Percentiles rank a stretch among this genome's conserved stretches.
Conservation (phyloP, 2,888 invertebrate species). For the Agonum fuliginosum region DNA sequence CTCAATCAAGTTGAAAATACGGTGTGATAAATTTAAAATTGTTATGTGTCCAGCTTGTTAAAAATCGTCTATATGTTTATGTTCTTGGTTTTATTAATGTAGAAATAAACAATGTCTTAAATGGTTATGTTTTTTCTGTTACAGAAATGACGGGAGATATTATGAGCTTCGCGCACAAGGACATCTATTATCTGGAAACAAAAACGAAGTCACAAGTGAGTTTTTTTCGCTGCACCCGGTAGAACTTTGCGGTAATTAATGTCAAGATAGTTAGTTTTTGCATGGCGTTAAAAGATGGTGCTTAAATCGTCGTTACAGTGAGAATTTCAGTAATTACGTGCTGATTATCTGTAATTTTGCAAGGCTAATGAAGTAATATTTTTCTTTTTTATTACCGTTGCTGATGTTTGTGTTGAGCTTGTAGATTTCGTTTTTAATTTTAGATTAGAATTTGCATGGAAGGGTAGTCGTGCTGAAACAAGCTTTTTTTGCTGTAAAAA, state of each 20-base stretch:
- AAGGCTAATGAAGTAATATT: conserved; percentile 38
- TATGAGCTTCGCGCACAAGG: conserved; percentile 69
- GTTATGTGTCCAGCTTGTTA: too few relatives aligned
- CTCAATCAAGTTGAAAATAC: too few relatives aligned
- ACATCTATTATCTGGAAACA: conserved; percentile 70
- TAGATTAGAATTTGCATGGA: conserved; percentile 35
- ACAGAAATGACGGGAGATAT: conserved; percentile 70
- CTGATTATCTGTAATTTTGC: conserved; percentile 40
- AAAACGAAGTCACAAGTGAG: conserved; percentile 70
- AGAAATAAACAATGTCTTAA: conserved; percentile 19
- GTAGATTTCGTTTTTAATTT: conserved; percentile 36
- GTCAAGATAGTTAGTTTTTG: conserved; percentile 40
- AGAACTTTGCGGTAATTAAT: conserved; percentile 43
- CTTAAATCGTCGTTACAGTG: conserved; percentile 40
- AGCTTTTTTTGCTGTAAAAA: background rate
- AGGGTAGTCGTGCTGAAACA: background rate
- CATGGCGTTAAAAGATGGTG: conserved; percentile 47
- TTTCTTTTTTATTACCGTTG: conserved; percentile 29
- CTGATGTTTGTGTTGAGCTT: conserved; percentile 32
- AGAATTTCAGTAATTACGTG: conserved; percentile 34
- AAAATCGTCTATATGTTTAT: background rate
- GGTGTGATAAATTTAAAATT: too few relatives aligned
- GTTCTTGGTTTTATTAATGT: background rate
- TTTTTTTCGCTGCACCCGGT: conserved; percentile 38
- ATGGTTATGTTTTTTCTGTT: conserved; percentile 41